These are phyloP conservation scores for Scaptodrosophila lebanonensis DNA, from an alignment of 1,140 invertebrate species.

Conservation along the genomic window DNA sequence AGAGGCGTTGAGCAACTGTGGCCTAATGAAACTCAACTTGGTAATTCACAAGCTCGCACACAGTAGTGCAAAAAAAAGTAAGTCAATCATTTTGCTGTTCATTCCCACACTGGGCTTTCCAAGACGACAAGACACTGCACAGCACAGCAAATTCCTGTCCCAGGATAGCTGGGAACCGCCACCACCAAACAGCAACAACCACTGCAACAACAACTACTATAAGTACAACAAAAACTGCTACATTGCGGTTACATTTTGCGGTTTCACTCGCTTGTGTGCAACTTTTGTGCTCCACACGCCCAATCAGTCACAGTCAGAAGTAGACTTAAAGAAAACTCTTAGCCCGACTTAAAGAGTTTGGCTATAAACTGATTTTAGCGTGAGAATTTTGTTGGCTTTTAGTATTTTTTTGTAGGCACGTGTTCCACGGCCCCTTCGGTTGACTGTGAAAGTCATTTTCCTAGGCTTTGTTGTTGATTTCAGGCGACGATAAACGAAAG, in stretches of 20 bases:
- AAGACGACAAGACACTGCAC: conserved; percentile 15
- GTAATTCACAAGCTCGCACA: conserved; percentile 5
- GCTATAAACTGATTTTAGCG: too few relatives aligned
- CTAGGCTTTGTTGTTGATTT: too few relatives aligned
- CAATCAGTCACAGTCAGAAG: too few relatives aligned
- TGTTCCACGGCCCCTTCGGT: conserved; percentile 27
- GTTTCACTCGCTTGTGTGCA: conserved; percentile 21
- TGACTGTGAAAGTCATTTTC: conserved; percentile 37
- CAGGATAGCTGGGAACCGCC: conserved; percentile 28
- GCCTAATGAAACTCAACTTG: conserved; percentile 52
- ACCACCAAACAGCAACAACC: conserved; percentile 11
- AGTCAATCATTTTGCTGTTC: conserved; percentile 58
- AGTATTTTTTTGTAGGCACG: conserved; percentile 28
- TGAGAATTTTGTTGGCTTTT: conserved; percentile 42
- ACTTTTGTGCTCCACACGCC: background rate
- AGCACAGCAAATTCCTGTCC: conserved; percentile 41
- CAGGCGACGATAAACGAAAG: conserved; percentile 24
- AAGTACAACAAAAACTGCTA: conserved; percentile 2
- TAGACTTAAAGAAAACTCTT: too few relatives aligned
- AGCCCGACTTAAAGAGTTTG: too few relatives aligned
- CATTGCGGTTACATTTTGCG: conserved; percentile 60
- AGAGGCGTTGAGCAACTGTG: conserved; percentile 21
- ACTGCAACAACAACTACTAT: too few relatives aligned
- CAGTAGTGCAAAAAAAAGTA: conserved; percentile 21
- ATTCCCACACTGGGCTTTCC: conserved; percentile 65